Conservation (phyloP, 1,140 invertebrate genomes). For the Ceratosolen fusciceps region DNA sequence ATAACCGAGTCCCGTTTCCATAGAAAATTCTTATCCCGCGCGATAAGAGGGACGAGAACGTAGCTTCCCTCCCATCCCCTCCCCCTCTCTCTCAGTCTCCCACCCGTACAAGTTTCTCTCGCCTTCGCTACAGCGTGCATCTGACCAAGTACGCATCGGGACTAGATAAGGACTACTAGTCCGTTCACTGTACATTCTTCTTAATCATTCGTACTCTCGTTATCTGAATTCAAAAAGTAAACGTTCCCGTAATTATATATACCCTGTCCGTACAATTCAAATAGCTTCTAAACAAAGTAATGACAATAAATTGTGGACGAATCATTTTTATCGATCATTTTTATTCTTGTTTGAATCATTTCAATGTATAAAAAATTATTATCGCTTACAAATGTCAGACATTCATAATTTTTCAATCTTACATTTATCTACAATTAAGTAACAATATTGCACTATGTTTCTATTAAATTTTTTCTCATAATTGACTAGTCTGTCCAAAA, state of each 20-base stretch:
- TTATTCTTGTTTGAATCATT: neutral
- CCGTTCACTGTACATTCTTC: no score
- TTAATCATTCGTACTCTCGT: neutral
- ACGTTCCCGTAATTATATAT: neutral
- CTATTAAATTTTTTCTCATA: neutral
- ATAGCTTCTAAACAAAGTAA: no score
- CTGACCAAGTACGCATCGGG: no score
- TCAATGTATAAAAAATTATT: constrained; percentile 1
- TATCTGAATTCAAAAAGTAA: no score
- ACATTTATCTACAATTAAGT: neutral
- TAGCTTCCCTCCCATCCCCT: constrained; percentile 2
- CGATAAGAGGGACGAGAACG: constrained; percentile 20
- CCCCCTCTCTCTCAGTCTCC: neutral
- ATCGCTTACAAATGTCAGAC: neutral
- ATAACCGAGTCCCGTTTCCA: neutral
- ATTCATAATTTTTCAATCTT: neutral
- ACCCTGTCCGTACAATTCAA: no score
- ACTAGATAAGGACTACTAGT: no score
- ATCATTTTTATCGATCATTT: neutral
- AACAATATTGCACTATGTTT: neutral
- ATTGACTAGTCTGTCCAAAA: constrained; percentile 5
- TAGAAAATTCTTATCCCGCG: neutral
- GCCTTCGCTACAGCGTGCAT: no score
- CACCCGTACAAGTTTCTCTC: neutral
- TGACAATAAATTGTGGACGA: neutral